phyloP scores from a whole-genome alignment of 2,888 invertebrate genomes.

The Andrena chrysosceles region DNA sequence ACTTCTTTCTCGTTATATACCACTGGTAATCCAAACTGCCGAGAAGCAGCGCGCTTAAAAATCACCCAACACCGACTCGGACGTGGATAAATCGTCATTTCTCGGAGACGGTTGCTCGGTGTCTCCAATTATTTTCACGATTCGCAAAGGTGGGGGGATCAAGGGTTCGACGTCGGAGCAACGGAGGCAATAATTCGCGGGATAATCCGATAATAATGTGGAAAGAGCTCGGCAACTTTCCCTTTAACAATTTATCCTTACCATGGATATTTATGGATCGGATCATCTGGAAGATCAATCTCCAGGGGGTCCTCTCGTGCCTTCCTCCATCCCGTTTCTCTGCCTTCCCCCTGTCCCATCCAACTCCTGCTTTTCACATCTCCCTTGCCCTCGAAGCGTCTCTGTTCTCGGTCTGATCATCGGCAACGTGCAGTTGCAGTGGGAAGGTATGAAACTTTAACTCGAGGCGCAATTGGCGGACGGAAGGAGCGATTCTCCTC shows the following conservation, averaged over 20 bases:
- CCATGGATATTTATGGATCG: conserved; percentile 26
- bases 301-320: not conserved
- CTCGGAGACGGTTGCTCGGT: not conserved
- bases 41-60: not conserved
- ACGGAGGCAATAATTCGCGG: conserved; percentile 48
- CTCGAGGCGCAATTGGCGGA: not conserved
- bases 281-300: conserved; percentile 19
- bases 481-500: conserved; percentile 5
- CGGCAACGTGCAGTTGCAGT: not conserved
- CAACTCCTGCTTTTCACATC: not conserved
- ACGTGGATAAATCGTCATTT: conserved; percentile 15
- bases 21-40: not conserved
- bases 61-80: not conserved
- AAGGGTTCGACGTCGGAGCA: conserved; percentile 28
- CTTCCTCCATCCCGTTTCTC: not conserved
- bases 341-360: not conserved
- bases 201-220: conserved; percentile 57
- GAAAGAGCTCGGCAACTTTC: conserved; percentile 27
- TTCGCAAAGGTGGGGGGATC: conserved; percentile 23
- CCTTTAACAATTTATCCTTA: conserved; percentile 29
- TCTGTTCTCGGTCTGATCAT: not conserved
- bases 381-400: not conserved
- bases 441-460: conserved; percentile 9
- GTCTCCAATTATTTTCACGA: conserved; percentile 48
- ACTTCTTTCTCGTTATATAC: not conserved